phyloP scores from a whole-genome alignment of 2,797 vertebrate genomes.

The Coregonus suidteri region DNA sequence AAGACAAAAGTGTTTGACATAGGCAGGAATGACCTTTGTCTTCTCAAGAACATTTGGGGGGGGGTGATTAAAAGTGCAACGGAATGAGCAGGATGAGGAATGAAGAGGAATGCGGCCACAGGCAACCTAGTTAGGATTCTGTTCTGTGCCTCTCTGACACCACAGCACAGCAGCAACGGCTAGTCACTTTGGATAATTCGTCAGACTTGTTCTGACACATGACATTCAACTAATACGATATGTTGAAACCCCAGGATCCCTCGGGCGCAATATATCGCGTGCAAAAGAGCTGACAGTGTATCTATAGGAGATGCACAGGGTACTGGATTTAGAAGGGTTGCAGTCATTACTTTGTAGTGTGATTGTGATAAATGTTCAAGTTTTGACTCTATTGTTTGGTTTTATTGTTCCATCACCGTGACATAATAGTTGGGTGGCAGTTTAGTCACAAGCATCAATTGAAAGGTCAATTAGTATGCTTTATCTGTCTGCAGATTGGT shows the following conservation, averaged over 20 bases:
- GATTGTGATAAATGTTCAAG: constrained; percentile 37
- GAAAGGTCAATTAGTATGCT: constrained; percentile 40
- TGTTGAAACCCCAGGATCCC: constrained; percentile 18
- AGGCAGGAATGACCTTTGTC: neutral
- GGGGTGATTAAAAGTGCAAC: neutral
- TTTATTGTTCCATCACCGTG: neutral
- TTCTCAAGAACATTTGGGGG: neutral
- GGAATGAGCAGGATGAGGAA: neutral
- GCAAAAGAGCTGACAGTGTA: constrained; percentile 23
- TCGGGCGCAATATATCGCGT: constrained; percentile 15
- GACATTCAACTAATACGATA: constrained; percentile 57
- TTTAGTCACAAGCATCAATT: constrained; percentile 26
- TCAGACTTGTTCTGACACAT: constrained; percentile 46
- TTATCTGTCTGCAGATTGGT: neutral
- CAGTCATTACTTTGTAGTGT: constrained; percentile 31
- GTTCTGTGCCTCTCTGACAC: constrained; percentile 17
- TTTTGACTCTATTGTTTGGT: constrained; percentile 21
- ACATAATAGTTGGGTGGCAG: constrained; percentile 32
- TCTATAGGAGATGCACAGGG: neutral
- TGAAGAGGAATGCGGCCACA: neutral
- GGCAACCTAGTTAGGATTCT: constrained; percentile 20
- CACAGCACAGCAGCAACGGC: constrained; percentile 12
- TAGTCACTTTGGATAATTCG: constrained; percentile 26
- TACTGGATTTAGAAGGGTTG: neutral
- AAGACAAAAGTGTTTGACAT: neutral